These are phyloP conservation scores for Stenodera caucasica DNA, from an alignment of 2,888 invertebrate species.

Conservation along the genomic window DNA sequence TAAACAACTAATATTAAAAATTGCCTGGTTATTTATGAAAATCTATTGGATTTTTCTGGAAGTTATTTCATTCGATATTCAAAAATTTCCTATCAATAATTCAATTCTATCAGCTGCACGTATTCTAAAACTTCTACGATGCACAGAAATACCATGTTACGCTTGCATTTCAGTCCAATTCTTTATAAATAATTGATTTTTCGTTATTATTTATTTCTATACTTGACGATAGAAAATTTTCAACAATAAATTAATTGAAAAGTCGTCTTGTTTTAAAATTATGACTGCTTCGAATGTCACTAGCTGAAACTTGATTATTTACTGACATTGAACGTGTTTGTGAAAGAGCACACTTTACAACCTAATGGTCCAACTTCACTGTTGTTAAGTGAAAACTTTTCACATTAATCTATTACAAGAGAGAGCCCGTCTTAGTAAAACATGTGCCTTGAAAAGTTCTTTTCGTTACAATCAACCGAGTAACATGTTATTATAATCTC, in stretches of 20 bases:
- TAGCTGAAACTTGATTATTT: slow-evolving; percentile 38
- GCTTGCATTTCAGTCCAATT: slow-evolving; percentile 16
- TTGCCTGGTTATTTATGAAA: background rate
- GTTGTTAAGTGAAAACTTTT: slow-evolving; percentile 48
- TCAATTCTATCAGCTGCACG: slow-evolving; percentile 23
- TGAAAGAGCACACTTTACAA: slow-evolving; percentile 42
- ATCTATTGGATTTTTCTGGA: background rate
- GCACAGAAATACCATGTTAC: slow-evolving; percentile 15
- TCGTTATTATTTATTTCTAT: background rate
- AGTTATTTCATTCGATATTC: slow-evolving; percentile 10
- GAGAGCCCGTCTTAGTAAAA: slow-evolving; percentile 35
- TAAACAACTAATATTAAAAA: background rate
- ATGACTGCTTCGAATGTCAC: slow-evolving; percentile 32
- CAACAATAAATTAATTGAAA: slow-evolving; percentile 26
- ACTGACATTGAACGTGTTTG: slow-evolving; percentile 36
- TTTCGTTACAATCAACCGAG: slow-evolving; percentile 23
- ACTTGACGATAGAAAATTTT: background rate
- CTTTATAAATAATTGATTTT: slow-evolving; percentile 18
- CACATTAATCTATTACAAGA: slow-evolving; percentile 50
- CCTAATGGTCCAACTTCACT: slow-evolving; percentile 49
- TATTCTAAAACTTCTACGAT: slow-evolving; percentile 17
- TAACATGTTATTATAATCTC: slow-evolving; percentile 14
- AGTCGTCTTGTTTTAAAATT: slow-evolving; percentile 28
- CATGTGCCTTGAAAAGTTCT: slow-evolving; percentile 32
- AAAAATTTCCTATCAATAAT: slow-evolving; percentile 26